Conservation (phyloP, 1,140 invertebrate genomes). For the Drosophila seguyi region DNA sequence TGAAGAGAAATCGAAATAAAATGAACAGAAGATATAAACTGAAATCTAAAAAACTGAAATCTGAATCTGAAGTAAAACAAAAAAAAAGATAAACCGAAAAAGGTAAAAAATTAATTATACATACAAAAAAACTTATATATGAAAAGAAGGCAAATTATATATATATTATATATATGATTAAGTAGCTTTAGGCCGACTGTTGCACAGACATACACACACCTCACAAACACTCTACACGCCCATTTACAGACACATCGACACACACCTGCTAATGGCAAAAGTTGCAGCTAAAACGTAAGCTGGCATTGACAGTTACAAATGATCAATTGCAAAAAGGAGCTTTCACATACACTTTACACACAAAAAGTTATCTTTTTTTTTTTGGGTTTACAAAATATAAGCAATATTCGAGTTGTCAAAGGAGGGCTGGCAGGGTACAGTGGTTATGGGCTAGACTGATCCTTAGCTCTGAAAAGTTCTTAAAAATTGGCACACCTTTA, state of each 20-base stretch:
- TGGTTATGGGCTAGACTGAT: constrained; percentile 24
- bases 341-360: constrained; percentile 22
- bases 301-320: constrained; percentile 62
- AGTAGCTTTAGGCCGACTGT: constrained; percentile 77
- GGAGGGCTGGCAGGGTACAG: not conserved
- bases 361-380: constrained; percentile 20
- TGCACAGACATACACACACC: constrained; percentile 61
- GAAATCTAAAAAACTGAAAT: constrained; percentile 12
- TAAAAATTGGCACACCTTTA: not conserved
- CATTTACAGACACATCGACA: constrained; percentile 22
- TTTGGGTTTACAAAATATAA: constrained; percentile 21
- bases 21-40: constrained; percentile 31
- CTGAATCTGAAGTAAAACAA: constrained; percentile 24
- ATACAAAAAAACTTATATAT: constrained; percentile 48
- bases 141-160: constrained; percentile 68
- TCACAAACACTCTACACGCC: constrained; percentile 12
- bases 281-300: constrained; percentile 2
- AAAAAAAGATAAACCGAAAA: constrained; percentile 16
- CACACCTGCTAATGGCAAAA: constrained; percentile 25
- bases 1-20: constrained; percentile 42
- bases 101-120: constrained; percentile 44
- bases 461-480: not conserved
- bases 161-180: constrained; percentile 75
- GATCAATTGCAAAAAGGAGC: constrained; percentile 33
- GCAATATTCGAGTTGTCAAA: constrained; percentile 19